phyloP scores from a whole-genome alignment of 1,140 invertebrate species.

The Hyposmocoma kahamanoa region DNA sequence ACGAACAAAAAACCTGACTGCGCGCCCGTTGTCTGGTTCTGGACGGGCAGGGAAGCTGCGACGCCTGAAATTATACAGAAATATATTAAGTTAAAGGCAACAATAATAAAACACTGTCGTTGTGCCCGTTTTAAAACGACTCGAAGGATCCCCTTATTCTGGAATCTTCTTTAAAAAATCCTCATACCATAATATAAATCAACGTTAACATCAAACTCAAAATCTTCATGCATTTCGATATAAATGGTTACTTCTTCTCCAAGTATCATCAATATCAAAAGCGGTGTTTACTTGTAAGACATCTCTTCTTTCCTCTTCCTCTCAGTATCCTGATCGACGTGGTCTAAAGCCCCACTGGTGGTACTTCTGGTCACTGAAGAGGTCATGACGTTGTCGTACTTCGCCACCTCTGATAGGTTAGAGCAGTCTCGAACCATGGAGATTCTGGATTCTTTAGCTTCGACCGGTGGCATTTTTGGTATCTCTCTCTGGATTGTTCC shows the following conservation, averaged over 20 bases:
- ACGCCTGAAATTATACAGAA: conserved; percentile 69
- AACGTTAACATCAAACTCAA: too few relatives aligned
- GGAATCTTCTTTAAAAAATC: too few relatives aligned
- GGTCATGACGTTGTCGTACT: conserved; percentile 78
- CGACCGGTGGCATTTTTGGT: conserved; percentile 73
- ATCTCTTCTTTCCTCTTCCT: conserved; percentile 82
- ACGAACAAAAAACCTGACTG: conserved; percentile 90
- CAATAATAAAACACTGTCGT: too few relatives aligned
- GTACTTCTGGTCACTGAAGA: conserved; percentile 83
- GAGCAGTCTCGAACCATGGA: conserved; percentile 63
- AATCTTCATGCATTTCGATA: too few relatives aligned
- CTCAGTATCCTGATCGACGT: conserved; percentile 79
- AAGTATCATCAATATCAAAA: too few relatives aligned
- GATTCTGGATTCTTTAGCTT: conserved; percentile 52
- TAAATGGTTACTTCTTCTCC: too few relatives aligned
- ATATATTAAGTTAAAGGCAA: too few relatives aligned
- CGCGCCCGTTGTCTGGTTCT: conserved; percentile 82
- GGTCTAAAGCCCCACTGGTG: conserved; percentile 84
- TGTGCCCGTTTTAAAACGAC: too few relatives aligned
- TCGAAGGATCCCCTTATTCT: too few relatives aligned
- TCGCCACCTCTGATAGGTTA: conserved; percentile 52
- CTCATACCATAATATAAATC: too few relatives aligned
- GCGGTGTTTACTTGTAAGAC: conserved; percentile 84
- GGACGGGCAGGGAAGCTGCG: conserved; percentile 86
- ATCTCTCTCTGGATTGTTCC: conserved; percentile 96